These are phyloP conservation scores for Nothocercus julius DNA, from an alignment of 2,113 vertebrate species.

Conservation along the genomic window DNA sequence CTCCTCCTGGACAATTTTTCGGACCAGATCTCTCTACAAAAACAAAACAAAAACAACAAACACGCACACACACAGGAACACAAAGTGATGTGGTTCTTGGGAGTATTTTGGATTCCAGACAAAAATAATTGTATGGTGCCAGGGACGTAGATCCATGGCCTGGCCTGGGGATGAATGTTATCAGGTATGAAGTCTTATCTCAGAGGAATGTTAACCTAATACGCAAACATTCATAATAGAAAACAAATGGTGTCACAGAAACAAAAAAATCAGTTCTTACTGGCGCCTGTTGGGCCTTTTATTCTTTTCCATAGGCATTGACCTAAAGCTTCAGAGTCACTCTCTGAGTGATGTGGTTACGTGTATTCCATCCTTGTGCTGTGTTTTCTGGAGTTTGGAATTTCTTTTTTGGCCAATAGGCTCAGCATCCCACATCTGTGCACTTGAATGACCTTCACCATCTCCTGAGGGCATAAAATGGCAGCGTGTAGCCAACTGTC, in stretches of 20 bases:
- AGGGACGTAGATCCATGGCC: not conserved
- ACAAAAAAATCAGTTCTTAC: conserved; percentile 49
- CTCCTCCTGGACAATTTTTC: not conserved
- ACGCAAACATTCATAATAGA: conserved; percentile 12
- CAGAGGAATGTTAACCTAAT: conserved; percentile 37
- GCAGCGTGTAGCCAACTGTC: conserved; percentile 27
- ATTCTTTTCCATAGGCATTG: conserved; percentile 40
- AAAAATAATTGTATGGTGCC: conserved; percentile 18
- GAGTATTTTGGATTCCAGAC: conserved; percentile 20
- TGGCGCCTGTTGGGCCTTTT: conserved; percentile 12
- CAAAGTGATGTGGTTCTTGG: conserved; percentile 13
- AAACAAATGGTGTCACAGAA: conserved; percentile 59
- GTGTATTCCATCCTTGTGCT: not conserved
- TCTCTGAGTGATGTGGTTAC: conserved; percentile 54
- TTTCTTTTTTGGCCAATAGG: conserved; percentile 24
- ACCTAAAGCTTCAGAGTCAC: not conserved
- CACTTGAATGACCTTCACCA: conserved; percentile 43
- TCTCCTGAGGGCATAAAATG: conserved; percentile 28
- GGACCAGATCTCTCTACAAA: not conserved
- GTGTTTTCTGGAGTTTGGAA: not conserved
- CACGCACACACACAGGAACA: not conserved
- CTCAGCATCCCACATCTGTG: conserved; percentile 26
- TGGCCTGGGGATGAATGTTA: conserved; percentile 44
- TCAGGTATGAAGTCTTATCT: conserved; percentile 47
- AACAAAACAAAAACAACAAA: not conserved